Base-by-base conservation (phyloP, 2,113 vertebrate genomes). In the Prochilodus magdalenae region DNA sequence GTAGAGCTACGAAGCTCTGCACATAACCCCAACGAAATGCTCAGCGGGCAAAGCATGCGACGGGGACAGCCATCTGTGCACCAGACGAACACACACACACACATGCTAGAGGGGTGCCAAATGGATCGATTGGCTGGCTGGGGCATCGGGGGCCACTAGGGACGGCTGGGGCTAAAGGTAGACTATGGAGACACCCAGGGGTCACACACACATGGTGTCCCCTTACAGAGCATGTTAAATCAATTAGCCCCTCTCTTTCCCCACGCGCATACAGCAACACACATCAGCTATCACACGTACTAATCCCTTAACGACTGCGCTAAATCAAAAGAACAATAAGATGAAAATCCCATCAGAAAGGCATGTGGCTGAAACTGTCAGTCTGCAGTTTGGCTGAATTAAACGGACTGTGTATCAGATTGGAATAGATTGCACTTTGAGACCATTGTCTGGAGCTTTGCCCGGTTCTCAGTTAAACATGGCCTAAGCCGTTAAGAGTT, bases 191-290 rank as follows among this genome's bases (percentile, higher is more conserved):
- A 93, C 90, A 87, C 88, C 87, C 84, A 60, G 73, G 89, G 93
- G 93, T 94, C 93, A 93, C 84, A 84, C 90, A 93, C 89, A 91
- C 90, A 90, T 18, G 91, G 93, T 93, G 91, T 94, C 83, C 77
- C 78, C 89, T 94, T 94, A 91, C 93, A 92, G 88, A 91, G 92
- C 92, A 94, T 94, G 92, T 91, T 93, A 94, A 93, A 94, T 94
- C 91, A 93, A 92, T 94, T 94, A 93, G 87, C 88, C 87, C 88
- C 88, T 85, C 89, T 59, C 44, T 82, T 82, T 53, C 74, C 49
- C 62, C 47, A 18, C 73, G 60, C 76, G 51, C 49, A 73, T 26
- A 57, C 33, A 47, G 30, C 26, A 22, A 73, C 53, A 49, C 53
- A 55, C 77, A 83, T 75, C 44, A 78, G 81, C 20, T 27, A 53